Conservation (phyloP, 92 coral and sea anemone genomes). For the Parazoanthus darwini region DNA sequence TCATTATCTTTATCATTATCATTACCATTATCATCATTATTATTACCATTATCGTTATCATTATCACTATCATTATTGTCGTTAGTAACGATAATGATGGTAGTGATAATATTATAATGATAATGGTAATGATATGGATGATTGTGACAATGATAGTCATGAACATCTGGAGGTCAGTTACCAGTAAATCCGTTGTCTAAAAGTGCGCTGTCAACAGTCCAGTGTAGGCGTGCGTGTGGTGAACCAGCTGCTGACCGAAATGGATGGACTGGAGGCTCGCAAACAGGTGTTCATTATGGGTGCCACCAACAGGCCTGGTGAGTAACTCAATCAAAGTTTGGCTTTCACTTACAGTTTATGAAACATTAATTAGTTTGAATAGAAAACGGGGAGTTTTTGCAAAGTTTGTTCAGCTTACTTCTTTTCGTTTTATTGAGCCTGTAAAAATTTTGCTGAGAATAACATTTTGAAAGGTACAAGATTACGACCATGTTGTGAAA, state of each 20-base stretch:
- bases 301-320: conserved; percentile 98
- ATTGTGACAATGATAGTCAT: too few relatives aligned
- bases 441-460: not conserved
- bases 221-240: conserved; percentile 94
- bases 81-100: too few relatives aligned
- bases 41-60: too few relatives aligned
- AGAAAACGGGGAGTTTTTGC: too few relatives aligned
- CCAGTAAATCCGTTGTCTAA: not conserved
- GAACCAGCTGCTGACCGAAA: conserved; percentile 96
- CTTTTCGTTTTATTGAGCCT: not conserved
- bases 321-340: not conserved
- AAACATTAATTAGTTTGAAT: not conserved
- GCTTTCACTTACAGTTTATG: not conserved
- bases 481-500: not conserved
- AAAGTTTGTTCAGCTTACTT: not conserved
- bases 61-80: too few relatives aligned
- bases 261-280: conserved; percentile 98
- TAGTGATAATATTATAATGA: too few relatives aligned
- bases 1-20: too few relatives aligned
- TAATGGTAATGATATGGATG: not conserved
- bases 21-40: too few relatives aligned
- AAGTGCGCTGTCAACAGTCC: conserved; percentile 59
- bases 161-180: not conserved
- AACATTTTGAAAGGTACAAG: not conserved
- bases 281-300: conserved; percentile 98